Conservation (phyloP, 2,797 vertebrate species). For the Silurus lanzhouensis region DNA sequence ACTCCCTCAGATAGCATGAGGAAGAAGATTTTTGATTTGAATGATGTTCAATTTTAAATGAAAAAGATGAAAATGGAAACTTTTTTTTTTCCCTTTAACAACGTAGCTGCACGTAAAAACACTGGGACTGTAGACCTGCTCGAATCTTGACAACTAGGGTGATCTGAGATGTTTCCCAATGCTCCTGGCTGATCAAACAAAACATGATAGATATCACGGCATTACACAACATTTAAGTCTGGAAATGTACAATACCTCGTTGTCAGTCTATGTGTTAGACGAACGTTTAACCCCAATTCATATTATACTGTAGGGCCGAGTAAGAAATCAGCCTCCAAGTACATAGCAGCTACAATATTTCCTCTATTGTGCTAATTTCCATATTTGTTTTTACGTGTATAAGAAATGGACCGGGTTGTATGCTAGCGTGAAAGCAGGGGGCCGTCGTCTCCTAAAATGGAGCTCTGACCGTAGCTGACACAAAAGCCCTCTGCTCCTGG, state of each 20-base stretch:
- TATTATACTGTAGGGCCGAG: neutral
- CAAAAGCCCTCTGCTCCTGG: slow-evolving; percentile 17
- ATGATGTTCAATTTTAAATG: neutral
- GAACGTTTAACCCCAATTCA: neutral
- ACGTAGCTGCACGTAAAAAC: neutral
- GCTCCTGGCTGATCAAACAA: slow-evolving; percentile 1
- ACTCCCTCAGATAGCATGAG: too few relatives aligned
- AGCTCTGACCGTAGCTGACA: slow-evolving; percentile 44
- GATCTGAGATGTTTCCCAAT: slow-evolving; percentile 6
- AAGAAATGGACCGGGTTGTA: slow-evolving; percentile 4
- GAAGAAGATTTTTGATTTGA: too few relatives aligned
- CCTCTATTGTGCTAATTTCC: neutral
- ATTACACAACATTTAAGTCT: neutral
- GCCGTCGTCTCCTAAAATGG: slow-evolving; percentile 52
- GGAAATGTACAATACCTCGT: neutral
- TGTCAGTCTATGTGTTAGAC: neutral
- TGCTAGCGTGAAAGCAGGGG: slow-evolving; percentile 14
- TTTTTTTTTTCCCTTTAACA: too few relatives aligned
- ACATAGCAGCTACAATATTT: neutral
- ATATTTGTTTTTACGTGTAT: neutral
- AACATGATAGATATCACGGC: neutral
- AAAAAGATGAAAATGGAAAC: too few relatives aligned
- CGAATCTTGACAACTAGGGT: neutral
- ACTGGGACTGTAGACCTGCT: neutral
- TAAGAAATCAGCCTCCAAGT: neutral